Conservation (phyloP, 2,797 vertebrate genomes). For the Zonotrichia albicollis region DNA sequence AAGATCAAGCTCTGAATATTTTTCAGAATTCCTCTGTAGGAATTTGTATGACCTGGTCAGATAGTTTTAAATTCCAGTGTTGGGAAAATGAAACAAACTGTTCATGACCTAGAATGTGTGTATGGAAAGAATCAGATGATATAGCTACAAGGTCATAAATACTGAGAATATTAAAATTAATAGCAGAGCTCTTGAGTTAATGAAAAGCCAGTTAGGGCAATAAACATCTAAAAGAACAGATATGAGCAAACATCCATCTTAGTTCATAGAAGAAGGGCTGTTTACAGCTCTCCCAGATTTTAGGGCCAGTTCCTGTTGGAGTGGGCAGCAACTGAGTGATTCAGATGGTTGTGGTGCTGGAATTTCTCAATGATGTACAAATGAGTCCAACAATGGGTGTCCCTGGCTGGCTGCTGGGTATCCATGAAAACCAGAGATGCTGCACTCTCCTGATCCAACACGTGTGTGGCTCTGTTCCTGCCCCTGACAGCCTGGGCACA, state of each 20-base stretch:
- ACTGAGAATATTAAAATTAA: conserved; percentile 43
- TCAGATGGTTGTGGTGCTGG: background rate
- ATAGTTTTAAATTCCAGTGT: background rate
- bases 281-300: background rate
- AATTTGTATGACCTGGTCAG: background rate
- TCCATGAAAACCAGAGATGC: background rate
- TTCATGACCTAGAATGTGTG: background rate
- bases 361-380: background rate
- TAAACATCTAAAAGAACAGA: conserved; percentile 19
- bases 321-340: background rate
- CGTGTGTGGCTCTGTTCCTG: background rate
- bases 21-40: background rate
- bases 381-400: background rate
- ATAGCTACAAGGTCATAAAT: conserved; percentile 26
- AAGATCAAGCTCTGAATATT: background rate
- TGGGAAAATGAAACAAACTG: background rate
- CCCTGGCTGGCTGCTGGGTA: background rate
- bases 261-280: background rate
- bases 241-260: conserved; percentile 5
- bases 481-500: background rate
- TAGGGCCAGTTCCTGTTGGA: background rate
- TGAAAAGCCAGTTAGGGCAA: conserved; percentile 58
- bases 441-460: background rate
- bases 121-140: background rate
- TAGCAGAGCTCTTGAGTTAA: conserved; percentile 41